Evolutionary conservation across 2,888 invertebrate species (phyloP), one percentile per base, ranked within the genome.

Genomic region (Oasisia sp.): DNA sequence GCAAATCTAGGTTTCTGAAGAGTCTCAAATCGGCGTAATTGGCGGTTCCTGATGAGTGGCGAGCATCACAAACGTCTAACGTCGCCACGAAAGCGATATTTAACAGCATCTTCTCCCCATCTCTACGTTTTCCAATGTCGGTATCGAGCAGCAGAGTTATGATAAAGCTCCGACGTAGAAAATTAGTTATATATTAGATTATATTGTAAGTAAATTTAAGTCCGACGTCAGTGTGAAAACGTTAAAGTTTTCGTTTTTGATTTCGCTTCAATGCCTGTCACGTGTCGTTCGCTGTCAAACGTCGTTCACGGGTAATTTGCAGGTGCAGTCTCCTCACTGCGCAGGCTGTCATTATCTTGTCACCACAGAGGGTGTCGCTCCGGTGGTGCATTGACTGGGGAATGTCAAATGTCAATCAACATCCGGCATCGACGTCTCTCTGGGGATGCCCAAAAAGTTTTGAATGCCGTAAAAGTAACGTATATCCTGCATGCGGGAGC

Each of bases 271-370:
- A 14, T n/a, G 74, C 74, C 0, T 19, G 74, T 74, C 74, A 74
- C 74, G 27, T 19, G 74, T 74, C 74, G 19, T 74, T 27, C 5
- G 14, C 74, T 74, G 74, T 74, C 74, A 19, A 74, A 19, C 27
- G 74, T 7, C 27, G 74, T 27, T 74, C 74, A 74, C n/a, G 74
- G n/a, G 74, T 74, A 74, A 74, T 74, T 74, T 74, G 74, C 74
- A 74, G 74, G 74, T 74, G 74, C 74, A 74, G 74, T 74, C 74
- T 74, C 74, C n/a, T 74, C 74, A 74, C 27, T 74, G 74, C 74
- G 8, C n/a, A 74, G 74, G 19, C 19, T 14, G 74, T 74, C n/a
- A 74, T 74, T 74, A 74, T 27, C 74, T 74, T 74, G 74, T 74
- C 74, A 74, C 74, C 74, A 74, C 74, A 7, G 74, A 74, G 14